Conservation (phyloP, 2,888 invertebrate species). For the Ophion ellenae region DNA sequence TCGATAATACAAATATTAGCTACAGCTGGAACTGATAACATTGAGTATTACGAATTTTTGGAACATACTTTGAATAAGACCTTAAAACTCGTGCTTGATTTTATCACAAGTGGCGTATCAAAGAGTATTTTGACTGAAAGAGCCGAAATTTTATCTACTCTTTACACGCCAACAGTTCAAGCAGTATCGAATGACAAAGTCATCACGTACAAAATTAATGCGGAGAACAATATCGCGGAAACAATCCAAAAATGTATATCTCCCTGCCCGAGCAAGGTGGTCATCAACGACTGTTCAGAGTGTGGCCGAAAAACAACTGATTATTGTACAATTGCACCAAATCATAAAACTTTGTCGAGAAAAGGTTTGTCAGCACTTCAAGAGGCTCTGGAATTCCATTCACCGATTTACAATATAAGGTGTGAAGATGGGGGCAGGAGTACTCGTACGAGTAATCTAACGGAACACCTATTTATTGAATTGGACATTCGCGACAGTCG, state of each 20-base stretch:
- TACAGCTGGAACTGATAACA: conserved; percentile 43
- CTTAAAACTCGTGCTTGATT: conserved; percentile 41
- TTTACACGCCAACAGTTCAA: too few relatives aligned
- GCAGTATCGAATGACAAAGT: too few relatives aligned
- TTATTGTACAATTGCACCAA: conserved; percentile 28
- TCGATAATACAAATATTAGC: conserved; percentile 42
- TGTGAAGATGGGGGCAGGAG: neutral
- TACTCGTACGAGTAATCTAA: conserved; percentile 11
- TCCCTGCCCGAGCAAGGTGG: conserved; percentile 12
- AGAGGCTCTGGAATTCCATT: too few relatives aligned
- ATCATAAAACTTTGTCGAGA: conserved; percentile 3
- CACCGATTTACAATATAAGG: too few relatives aligned
- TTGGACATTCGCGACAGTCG: neutral
- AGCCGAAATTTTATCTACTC: too few relatives aligned
- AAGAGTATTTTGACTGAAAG: too few relatives aligned
- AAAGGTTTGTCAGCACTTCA: conserved; percentile 26
- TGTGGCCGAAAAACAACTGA: conserved; percentile 10
- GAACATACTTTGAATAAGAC: conserved; percentile 28
- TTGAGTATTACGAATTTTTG: conserved; percentile 40
- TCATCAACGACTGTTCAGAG: conserved; percentile 22
- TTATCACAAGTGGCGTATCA: neutral
- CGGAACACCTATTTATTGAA: conserved; percentile 11
- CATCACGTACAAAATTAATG: conserved; percentile 38
- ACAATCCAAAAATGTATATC: conserved; percentile 9
- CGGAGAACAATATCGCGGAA: conserved; percentile 35